Evolutionary conservation across 30 jellyfish, hydroid and myxozoan genomes (phyloP), one percentile per base, ranked within the genome.

Genomic region (Phacellophora camtschatica): DNA sequence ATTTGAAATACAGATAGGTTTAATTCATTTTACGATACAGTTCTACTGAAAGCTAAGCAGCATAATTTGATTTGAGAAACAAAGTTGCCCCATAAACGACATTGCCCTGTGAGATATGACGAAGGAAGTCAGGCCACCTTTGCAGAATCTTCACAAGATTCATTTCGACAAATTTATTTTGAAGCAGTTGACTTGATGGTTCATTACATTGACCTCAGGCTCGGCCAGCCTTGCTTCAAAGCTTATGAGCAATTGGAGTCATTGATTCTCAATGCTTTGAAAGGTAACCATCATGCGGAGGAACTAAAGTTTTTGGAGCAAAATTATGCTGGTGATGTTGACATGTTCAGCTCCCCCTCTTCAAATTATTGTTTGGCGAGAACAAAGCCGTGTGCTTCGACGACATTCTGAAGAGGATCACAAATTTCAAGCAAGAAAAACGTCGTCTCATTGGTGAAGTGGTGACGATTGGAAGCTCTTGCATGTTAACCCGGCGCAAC

Each of bases 401-500:
- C 64, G 64, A 49, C 64, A 49, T 49, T 30, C 23, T 49, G 64
- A 49, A 49, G 64, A 5, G 64, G 16, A 30, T 49, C 23, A 49
- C 64, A 49, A 49, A 49, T 49, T 49, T 49, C 64, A 49, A 49
- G 64, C 16, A 25, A 15, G 64, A 25, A 15, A 30, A 49, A 49
- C 64, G n/a, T 3, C 23, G 64, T 49, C 64, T 49, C n/a, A 49
- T 49, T 15, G 64, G 64, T 30, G 64, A 59, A 59, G 74, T 59
- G 42, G 69, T 54, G 9, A 59, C 74, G 19, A 59, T 59, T 2
- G 54, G 56, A 54, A 54, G 53, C 58, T 73, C 23, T 80, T 73
- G 19, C 87, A 49, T 15, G 53, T 73, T 16, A 73, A 73, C 87
- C 76, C 76, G 19, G 61, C n/a, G n/a, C 87, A 54, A 73, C 87